A percentile compares a stretch with the other conserved stretches of the same genome.
Evolutionary conservation across 2,888 invertebrate genomes (phyloP).

Genomic region (Yponomeuta plumbellus): DNA sequence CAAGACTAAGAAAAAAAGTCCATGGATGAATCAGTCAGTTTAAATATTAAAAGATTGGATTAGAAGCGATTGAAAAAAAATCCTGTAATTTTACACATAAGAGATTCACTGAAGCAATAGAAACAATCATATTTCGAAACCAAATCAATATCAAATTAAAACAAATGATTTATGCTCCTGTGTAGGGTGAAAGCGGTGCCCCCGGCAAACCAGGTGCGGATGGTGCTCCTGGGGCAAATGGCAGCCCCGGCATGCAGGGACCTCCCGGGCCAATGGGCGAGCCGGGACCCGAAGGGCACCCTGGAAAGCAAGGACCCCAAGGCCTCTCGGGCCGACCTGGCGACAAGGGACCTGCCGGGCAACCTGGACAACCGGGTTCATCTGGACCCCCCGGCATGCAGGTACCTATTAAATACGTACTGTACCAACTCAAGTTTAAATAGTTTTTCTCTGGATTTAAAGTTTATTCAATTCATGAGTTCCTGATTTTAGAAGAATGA

Average conservation of each 20-base stretch:
- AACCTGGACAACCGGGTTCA: constrained; percentile 79
- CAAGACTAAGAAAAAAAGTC: too few species aligned
- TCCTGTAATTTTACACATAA: too few species aligned
- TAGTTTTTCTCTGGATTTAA: too few species aligned
- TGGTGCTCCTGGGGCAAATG: constrained; percentile 82
- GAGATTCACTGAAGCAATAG: not conserved
- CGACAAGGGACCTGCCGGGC: constrained; percentile 84
- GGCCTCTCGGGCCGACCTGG: constrained; percentile 85
- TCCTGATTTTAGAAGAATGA: too few species aligned
- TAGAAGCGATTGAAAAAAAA: too few species aligned
- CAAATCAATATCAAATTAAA: not conserved
- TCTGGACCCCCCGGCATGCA: constrained; percentile 82
- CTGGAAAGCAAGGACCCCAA: constrained; percentile 83
- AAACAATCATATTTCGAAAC: not conserved
- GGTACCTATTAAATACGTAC: constrained; percentile 51
- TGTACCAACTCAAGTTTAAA: too few species aligned
- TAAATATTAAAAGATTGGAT: too few species aligned
- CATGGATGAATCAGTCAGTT: too few species aligned
- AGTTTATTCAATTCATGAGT: too few species aligned
- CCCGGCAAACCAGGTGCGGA: constrained; percentile 84
- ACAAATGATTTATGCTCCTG: constrained; percentile 7
- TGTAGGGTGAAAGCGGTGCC: constrained; percentile 82
- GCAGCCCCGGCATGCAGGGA: constrained; percentile 81
- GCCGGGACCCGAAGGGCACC: constrained; percentile 75
- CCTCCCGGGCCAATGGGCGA: constrained; percentile 79